A percentile compares a stretch with the other conserved stretches of the same genome.
Evolutionary conservation across 1,140 invertebrate genomes (phyloP).

Genomic region (Drosophila pseudoobscura): DNA sequence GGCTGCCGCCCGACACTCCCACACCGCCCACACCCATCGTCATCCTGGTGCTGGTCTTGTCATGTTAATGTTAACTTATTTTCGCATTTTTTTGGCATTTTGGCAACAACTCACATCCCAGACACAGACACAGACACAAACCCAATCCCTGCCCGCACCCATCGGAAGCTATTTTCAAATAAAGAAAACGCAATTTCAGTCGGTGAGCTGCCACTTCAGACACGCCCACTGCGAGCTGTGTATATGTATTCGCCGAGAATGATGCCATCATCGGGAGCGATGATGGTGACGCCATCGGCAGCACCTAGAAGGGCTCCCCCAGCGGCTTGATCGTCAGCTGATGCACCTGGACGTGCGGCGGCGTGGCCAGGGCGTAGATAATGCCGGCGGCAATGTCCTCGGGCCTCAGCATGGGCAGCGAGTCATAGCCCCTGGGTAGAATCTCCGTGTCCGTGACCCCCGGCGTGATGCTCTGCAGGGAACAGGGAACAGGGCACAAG

Average conservation of each 20-base stretch:
- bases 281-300: not conserved
- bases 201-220: constrained; percentile 3
- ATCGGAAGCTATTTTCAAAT: constrained; percentile 50
- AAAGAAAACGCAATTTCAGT: constrained; percentile 50
- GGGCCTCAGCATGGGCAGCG: constrained; percentile 64
- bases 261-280: not conserved
- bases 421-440: constrained; percentile 53
- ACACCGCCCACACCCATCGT: not conserved
- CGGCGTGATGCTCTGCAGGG: constrained; percentile 84
- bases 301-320: constrained; percentile 62
- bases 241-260: constrained; percentile 14
- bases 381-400: constrained; percentile 85
- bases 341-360: constrained; percentile 85
- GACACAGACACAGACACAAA: constrained; percentile 24
- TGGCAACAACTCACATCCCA: too few species aligned
- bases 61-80: constrained; percentile 77
- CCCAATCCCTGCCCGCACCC: not conserved
- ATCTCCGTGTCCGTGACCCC: constrained; percentile 86
- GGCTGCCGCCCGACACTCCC: not conserved
- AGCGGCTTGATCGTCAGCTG: constrained; percentile 82
- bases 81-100: constrained; percentile 48
- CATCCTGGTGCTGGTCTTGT: constrained; percentile 31
- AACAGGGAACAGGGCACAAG: constrained; percentile 22
- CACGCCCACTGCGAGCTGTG: constrained; percentile 26
- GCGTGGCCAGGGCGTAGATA: constrained; percentile 85